Evolutionary conservation across 2,888 invertebrate genomes (phyloP).

Genomic region (Cosmorhoe ocellata): DNA sequence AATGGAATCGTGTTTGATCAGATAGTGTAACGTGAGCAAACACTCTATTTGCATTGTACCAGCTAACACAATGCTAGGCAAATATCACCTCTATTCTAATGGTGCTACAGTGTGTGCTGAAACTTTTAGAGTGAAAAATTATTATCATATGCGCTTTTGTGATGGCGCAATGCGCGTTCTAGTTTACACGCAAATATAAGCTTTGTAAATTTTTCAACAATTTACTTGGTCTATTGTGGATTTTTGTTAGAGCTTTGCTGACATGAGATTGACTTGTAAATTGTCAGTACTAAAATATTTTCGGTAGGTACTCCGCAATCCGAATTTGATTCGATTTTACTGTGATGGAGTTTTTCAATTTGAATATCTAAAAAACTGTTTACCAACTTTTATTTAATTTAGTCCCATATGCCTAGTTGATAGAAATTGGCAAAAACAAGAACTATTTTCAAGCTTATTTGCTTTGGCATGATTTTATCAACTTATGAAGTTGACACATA

Average conservation of each 20-base stretch:
- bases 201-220: slow-evolving; percentile 20
- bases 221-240: slow-evolving; percentile 10
- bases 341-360: no score
- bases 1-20: slow-evolving; percentile 39
- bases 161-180: slow-evolving; percentile 27
- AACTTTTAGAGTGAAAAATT: slow-evolving; percentile 41
- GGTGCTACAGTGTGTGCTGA: slow-evolving; percentile 15
- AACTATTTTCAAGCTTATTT: no score
- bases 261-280: background rate
- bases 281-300: slow-evolving; percentile 3
- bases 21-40: slow-evolving; percentile 36
- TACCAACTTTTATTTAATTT: no score
- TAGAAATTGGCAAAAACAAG: no score
- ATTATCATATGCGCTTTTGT: slow-evolving; percentile 39
- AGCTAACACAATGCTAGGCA: slow-evolving; percentile 15
- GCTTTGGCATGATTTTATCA: no score
- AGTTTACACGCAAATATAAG: slow-evolving; percentile 23
- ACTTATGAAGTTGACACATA: no score
- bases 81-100: slow-evolving; percentile 18
- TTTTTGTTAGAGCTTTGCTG: background rate
- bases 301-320: no score
- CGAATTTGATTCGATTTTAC: no score
- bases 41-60: slow-evolving; percentile 39
- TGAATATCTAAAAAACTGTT: no score
- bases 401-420: no score